Evolutionary conservation across 2,888 invertebrate genomes (phyloP), one percentile per base, ranked within the genome.

Genomic region (Rhynchonema sp.): DNA sequence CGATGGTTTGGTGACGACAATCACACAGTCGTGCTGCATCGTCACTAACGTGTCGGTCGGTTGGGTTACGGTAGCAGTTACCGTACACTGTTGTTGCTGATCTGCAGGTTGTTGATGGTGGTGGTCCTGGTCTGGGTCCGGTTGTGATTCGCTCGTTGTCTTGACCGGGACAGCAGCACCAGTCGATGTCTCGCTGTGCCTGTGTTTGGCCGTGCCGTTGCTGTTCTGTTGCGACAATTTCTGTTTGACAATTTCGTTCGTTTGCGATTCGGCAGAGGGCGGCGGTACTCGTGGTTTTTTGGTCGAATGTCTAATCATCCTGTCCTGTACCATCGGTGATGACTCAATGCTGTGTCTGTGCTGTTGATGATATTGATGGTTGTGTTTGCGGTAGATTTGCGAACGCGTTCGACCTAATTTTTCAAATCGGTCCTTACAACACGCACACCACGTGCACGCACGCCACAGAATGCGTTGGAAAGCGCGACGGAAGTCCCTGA

Each of bases 401-500:
- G 38, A n/a, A n/a, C n/a, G n/a, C n/a, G n/a, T n/a, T n/a, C n/a
- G n/a, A n/a, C n/a, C n/a, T n/a, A n/a, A n/a, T n/a, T 38, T 3
- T n/a, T 49, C 23, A n/a, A 17, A n/a, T 6, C 49, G 23, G 3
- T 49, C 23, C 3, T 13, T n/a, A n/a, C 49, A 49, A 49, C 49
- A 49, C 49, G 9, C 3, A 49, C 49, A 54, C 28, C 26, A 13
- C 9, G 68, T 58, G 65, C 69, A 61, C 66, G 73, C 58, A 64
- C 69, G 49, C 53, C 87, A 86, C 63, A 94, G 79, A 67, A 94
- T 91, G 53, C 75, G 69, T 38, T 74, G 74, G 79, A 96, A 96
- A 25, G 96, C 96, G 70, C 90, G 87, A 23, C 96, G 83, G 74
- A 98, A 98, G 76, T 98, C 96, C 22, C n/a, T n/a, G n/a, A n/a